These are phyloP conservation scores for Siphamia tubifer DNA, from an alignment of 2,113 vertebrate genomes.

Conservation along the genomic window DNA sequence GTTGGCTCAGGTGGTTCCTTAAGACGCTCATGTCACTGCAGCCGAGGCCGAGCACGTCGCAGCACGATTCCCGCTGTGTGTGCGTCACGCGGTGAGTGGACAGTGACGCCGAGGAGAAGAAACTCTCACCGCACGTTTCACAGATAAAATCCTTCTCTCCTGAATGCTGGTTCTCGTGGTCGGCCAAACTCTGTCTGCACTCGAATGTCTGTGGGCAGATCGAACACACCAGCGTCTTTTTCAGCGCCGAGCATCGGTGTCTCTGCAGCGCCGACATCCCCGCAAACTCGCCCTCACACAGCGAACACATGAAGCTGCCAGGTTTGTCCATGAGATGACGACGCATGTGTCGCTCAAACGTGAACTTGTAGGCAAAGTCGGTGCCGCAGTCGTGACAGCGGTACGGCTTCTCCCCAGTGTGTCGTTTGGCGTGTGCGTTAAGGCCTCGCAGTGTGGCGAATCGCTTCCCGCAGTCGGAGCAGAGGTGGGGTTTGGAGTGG, in stretches of 20 bases:
- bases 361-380: slow-evolving; percentile 51
- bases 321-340: slow-evolving; percentile 24
- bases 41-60: slow-evolving; percentile 5
- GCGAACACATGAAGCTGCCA: slow-evolving; percentile 2
- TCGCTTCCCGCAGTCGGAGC: slow-evolving; percentile 56
- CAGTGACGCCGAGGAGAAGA: slow-evolving; percentile 44
- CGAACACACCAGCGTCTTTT: slow-evolving; percentile 59
- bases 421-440: slow-evolving; percentile 27
- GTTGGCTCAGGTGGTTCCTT: slow-evolving; percentile 26
- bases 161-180: slow-evolving; percentile 57
- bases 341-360: slow-evolving; percentile 51
- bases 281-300: slow-evolving; percentile 45
- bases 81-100: slow-evolving; percentile 43
- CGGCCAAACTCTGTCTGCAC: slow-evolving; percentile 45
- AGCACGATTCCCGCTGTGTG: slow-evolving; percentile 15
- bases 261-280: slow-evolving; percentile 40
- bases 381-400: slow-evolving; percentile 52
- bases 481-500: slow-evolving; percentile 59
- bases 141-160: slow-evolving; percentile 64
- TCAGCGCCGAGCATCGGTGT: slow-evolving; percentile 52
- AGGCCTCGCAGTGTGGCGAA: slow-evolving; percentile 40
- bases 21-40: slow-evolving; percentile 27
- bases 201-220: slow-evolving; percentile 62
- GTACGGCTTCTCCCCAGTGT: slow-evolving; percentile 59
- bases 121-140: slow-evolving; percentile 72